phyloP scores from a whole-genome alignment of 2,113 vertebrate species.

The Syngnathus floridae region DNA sequence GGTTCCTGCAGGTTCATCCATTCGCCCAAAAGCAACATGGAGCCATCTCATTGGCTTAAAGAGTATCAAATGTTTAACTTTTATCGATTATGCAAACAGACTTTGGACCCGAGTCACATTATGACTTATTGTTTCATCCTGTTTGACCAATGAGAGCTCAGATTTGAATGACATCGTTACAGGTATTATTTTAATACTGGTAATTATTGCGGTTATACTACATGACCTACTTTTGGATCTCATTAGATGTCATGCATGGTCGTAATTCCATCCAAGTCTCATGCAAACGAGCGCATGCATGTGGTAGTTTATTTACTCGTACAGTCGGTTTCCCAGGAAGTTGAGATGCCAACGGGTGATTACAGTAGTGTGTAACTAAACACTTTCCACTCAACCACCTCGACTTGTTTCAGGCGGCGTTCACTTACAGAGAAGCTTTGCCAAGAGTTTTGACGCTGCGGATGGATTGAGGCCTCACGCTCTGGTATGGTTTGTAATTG shows the following conservation, averaged over 20 bases:
- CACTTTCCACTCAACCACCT: constrained; percentile 12
- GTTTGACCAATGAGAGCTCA: not conserved
- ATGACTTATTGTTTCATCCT: not conserved
- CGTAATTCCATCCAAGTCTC: not conserved
- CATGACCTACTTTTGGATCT: not conserved
- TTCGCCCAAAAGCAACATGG: constrained; percentile 1
- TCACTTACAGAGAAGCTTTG: constrained; percentile 29
- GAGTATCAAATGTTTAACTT: not conserved
- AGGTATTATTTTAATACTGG: not conserved
- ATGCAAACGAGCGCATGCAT: not conserved
- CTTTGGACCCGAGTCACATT: not conserved
- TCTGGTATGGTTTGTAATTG: constrained; percentile 26
- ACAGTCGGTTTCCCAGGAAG: not conserved
- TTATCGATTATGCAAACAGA: not conserved
- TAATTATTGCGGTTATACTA: not conserved
- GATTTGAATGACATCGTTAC: not conserved
- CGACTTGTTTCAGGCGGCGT: constrained; percentile 50
- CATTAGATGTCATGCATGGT: not conserved
- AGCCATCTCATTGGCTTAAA: not conserved
- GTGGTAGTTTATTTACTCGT: not conserved
- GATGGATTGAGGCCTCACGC: constrained; percentile 23
- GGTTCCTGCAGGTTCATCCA: constrained; percentile 41
- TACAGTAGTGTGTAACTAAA: constrained; percentile 8
- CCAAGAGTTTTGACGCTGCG: constrained; percentile 12
- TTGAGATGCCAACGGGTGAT: not conserved